Percentiles rank a stretch among this genome's conserved stretches.
phyloP scores from a whole-genome alignment of 2,113 vertebrate genomes.

The Rhinopomastus cyanomelas region DNA sequence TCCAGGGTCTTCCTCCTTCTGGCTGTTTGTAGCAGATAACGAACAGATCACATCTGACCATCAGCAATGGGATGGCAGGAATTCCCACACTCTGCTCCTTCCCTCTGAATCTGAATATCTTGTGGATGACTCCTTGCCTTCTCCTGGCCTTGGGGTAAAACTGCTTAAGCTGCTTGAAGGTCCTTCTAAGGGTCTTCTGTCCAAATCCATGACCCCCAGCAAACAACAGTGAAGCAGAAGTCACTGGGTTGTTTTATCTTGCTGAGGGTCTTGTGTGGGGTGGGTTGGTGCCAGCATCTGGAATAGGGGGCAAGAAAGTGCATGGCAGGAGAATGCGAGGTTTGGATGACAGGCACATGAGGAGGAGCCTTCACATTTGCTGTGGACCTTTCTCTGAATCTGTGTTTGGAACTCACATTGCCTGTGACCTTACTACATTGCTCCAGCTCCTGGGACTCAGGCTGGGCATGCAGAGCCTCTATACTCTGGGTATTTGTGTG shows the following conservation, averaged over 20 bases:
- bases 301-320: neutral
- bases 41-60: neutral
- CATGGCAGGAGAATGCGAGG: accelerated
- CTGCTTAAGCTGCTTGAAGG: neutral
- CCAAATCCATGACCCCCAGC: neutral
- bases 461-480: neutral
- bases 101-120: neutral
- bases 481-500: too few relatives aligned
- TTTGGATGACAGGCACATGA: neutral
- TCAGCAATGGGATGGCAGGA: neutral
- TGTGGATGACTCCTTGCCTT: neutral
- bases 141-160: neutral
- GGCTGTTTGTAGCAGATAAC: neutral
- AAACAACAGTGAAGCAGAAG: neutral
- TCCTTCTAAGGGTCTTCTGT: neutral
- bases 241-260: neutral
- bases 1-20: neutral
- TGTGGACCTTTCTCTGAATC: neutral
- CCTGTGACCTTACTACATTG: neutral
- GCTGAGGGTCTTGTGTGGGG: neutral
- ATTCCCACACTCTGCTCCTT: neutral
- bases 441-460: neutral
- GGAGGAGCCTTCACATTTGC: neutral
- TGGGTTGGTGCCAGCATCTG: neutral
- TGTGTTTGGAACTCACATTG: neutral